phyloP scores from a whole-genome alignment of 2,797 vertebrate genomes.

The Simalia tracyae region DNA sequence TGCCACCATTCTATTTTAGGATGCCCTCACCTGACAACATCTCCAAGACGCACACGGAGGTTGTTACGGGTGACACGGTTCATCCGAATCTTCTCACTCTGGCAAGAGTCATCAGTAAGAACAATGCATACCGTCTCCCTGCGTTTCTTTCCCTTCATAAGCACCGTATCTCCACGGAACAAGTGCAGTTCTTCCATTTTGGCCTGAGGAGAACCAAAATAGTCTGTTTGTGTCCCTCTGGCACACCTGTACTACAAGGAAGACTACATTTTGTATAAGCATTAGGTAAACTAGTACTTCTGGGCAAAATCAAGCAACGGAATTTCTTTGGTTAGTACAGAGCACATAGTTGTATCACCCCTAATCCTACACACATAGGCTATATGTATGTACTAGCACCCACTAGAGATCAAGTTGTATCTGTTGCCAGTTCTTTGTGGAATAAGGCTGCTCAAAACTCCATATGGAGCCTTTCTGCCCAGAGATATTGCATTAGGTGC shows the following conservation, averaged over 20 bases:
- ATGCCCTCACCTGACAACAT: conserved; percentile 73
- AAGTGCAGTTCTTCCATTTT: conserved; percentile 81
- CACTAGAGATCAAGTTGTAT: neutral
- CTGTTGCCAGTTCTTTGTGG: neutral
- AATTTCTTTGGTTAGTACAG: neutral
- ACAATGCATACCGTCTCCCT: conserved; percentile 77
- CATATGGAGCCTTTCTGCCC: neutral
- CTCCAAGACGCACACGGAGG: conserved; percentile 77
- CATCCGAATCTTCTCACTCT: conserved; percentile 72
- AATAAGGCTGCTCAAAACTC: neutral
- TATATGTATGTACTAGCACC: neutral
- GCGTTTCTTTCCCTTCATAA: conserved; percentile 74
- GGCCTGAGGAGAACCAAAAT: conserved; percentile 51
- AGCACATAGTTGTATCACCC: neutral
- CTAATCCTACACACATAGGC: neutral
- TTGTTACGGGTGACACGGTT: conserved; percentile 78
- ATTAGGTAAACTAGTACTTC: too few species aligned
- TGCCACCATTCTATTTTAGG: neutral
- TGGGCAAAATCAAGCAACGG: neutral
- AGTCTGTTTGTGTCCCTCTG: neutral
- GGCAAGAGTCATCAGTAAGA: conserved; percentile 73
- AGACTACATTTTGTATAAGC: neutral
- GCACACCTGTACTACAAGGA: neutral
- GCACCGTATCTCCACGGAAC: conserved; percentile 78
- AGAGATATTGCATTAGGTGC: neutral